Evolutionary conservation across 2,113 vertebrate genomes (phyloP).

Genomic region (Sylvietta virens): DNA sequence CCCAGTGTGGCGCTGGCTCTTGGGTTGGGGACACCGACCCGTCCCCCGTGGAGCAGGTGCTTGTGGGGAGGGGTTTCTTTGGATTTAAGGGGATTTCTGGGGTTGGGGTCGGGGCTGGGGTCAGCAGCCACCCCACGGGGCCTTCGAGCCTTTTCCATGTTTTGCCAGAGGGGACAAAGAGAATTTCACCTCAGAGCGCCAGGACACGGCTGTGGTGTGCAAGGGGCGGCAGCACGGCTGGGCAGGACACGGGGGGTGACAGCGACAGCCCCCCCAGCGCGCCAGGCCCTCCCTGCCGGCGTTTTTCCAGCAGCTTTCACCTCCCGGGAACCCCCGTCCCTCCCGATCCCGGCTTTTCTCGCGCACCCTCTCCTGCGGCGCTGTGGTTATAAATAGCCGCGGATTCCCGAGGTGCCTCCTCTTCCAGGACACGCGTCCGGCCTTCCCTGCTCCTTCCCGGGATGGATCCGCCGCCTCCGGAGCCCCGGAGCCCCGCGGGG

Average conservation of each 20-base stretch:
- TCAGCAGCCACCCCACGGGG: not conserved
- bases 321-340: not conserved
- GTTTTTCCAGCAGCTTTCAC: not conserved
- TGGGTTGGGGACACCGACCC: fast-evolving
- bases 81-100: not conserved
- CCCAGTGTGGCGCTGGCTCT: not conserved
- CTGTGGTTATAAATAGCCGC: not conserved
- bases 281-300: fast-evolving
- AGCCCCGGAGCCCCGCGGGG: fast-evolving
- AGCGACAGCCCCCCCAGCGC: fast-evolving
- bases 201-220: not conserved
- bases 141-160: not conserved
- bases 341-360: not conserved
- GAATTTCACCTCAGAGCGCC: not conserved
- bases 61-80: not conserved
- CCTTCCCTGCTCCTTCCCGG: not conserved
- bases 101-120: not conserved
- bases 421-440: not conserved
- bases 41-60: fast-evolving
- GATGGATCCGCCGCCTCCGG: fast-evolving
- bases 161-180: not conserved
- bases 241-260: not conserved
- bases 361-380: not conserved
- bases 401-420: not conserved
- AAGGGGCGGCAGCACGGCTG: not conserved